These are phyloP conservation scores for Trigoniulus corallinus DNA, from an alignment of 1,140 invertebrate species.

Conservation along the genomic window DNA sequence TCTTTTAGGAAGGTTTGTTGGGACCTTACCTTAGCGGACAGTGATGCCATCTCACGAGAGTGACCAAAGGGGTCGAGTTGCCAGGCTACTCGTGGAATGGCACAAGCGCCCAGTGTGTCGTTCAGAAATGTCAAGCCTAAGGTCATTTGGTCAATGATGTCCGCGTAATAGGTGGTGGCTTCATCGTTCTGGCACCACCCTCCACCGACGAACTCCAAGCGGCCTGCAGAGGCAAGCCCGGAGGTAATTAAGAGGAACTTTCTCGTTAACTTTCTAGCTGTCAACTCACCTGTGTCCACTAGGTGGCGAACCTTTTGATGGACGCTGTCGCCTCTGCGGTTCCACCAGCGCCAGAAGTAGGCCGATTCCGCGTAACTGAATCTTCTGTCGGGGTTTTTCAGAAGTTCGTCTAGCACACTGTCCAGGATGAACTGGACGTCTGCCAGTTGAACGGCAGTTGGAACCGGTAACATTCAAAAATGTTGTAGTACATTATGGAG, in stretches of 20 bases:
- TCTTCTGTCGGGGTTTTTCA: constrained; percentile 22
- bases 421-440: constrained; percentile 30
- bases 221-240: not conserved
- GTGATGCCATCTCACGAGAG: constrained; percentile 36
- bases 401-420: constrained; percentile 29
- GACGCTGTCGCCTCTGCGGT: constrained; percentile 24
- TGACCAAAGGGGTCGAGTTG: constrained; percentile 52
- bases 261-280: too few species aligned
- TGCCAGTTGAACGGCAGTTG: too few species aligned
- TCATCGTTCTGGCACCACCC: constrained; percentile 93
- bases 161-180: constrained; percentile 76
- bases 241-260: not conserved
- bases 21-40: constrained; percentile 36
- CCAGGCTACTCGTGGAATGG: constrained; percentile 37
- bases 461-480: too few species aligned
- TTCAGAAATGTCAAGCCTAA: constrained; percentile 33
- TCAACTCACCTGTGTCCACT: constrained; percentile 21
- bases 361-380: constrained; percentile 32
- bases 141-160: constrained; percentile 80
- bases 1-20: too few species aligned
- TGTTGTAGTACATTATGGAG: too few species aligned
- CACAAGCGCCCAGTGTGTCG: constrained; percentile 40
- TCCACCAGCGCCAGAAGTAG: constrained; percentile 38
- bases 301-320: constrained; percentile 24
- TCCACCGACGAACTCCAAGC: constrained; percentile 65